Evolutionary conservation across 2,113 vertebrate species (phyloP).

Genomic region (Physeter macrocephalus): DNA sequence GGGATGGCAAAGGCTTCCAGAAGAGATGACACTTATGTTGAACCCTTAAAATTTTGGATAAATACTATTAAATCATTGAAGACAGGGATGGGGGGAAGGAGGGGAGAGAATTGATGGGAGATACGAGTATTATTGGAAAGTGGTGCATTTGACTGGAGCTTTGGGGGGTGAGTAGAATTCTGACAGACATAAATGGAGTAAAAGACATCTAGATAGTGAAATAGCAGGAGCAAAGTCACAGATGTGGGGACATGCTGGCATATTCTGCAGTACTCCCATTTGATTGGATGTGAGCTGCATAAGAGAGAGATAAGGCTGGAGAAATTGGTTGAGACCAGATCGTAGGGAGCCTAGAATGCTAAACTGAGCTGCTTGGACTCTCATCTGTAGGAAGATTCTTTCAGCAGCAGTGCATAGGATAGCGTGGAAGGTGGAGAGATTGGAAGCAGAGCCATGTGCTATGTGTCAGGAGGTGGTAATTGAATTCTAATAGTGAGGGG

Average conservation of each 20-base stretch:
- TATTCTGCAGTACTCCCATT: not conserved
- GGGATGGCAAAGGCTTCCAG: not conserved
- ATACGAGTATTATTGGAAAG: not conserved
- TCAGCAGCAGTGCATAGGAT: not conserved
- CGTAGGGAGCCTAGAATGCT: not conserved
- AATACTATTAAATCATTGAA: not conserved
- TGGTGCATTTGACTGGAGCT: not conserved
- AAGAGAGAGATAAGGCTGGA: not conserved
- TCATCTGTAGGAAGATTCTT: not conserved
- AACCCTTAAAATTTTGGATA: not conserved
- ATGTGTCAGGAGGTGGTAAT: not conserved
- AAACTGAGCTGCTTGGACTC: not conserved
- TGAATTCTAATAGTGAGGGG: conserved; percentile 35
- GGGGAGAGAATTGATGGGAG: not conserved
- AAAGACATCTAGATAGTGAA: not conserved
- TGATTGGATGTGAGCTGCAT: not conserved
- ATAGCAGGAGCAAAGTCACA: not conserved
- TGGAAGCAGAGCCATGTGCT: not conserved
- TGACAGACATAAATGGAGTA: not conserved
- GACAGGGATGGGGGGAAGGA: not conserved
- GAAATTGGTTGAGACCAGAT: not conserved
- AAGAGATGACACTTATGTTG: not conserved
- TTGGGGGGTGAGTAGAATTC: not conserved
- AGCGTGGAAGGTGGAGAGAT: not conserved
- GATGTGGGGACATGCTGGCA: not conserved